phyloP scores from a whole-genome alignment of 2,113 vertebrate genomes.

The Acanthisitta chloris region DNA sequence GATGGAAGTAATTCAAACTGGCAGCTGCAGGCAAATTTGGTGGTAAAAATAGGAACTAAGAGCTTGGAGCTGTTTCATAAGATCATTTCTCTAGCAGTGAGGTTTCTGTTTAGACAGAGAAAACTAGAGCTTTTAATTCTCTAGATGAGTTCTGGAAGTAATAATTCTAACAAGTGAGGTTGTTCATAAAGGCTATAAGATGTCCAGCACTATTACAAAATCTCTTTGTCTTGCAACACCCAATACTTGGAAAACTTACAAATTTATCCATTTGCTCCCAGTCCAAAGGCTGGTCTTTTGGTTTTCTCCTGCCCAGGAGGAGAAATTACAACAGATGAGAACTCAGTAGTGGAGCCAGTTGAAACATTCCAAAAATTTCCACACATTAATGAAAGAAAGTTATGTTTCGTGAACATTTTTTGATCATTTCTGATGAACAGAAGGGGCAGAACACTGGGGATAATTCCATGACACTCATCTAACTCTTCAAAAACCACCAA shows the following conservation, averaged over 20 bases:
- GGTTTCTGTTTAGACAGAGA: slow-evolving; percentile 65
- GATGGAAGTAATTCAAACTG: slow-evolving; percentile 77
- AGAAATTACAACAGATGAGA: slow-evolving; percentile 33
- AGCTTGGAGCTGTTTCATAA: slow-evolving; percentile 67
- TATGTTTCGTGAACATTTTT: not conserved
- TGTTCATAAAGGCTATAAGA: not conserved
- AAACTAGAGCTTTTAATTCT: slow-evolving; percentile 58
- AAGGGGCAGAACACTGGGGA: not conserved
- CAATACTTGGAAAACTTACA: not conserved
- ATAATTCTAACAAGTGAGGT: slow-evolving; percentile 61
- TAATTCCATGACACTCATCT: not conserved
- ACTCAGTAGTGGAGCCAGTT: not conserved
- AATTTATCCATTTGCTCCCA: slow-evolving; percentile 3
- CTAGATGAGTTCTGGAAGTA: slow-evolving; percentile 58
- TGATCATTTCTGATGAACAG: not conserved
- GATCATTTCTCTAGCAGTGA: slow-evolving; percentile 62
- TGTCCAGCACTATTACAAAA: not conserved
- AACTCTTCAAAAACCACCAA: not conserved
- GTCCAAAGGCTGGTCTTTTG: not conserved
- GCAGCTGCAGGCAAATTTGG: slow-evolving; percentile 73
- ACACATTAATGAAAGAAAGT: not conserved
- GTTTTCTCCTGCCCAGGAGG: not conserved
- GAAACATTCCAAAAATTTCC: not conserved
- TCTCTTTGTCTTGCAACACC: not conserved
- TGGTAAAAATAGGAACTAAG: slow-evolving; percentile 77